A percentile compares a stretch with the other conserved stretches of the same genome.
Evolutionary conservation across 2,888 invertebrate genomes (phyloP).

Genomic region (Trichopoda pennipes): DNA sequence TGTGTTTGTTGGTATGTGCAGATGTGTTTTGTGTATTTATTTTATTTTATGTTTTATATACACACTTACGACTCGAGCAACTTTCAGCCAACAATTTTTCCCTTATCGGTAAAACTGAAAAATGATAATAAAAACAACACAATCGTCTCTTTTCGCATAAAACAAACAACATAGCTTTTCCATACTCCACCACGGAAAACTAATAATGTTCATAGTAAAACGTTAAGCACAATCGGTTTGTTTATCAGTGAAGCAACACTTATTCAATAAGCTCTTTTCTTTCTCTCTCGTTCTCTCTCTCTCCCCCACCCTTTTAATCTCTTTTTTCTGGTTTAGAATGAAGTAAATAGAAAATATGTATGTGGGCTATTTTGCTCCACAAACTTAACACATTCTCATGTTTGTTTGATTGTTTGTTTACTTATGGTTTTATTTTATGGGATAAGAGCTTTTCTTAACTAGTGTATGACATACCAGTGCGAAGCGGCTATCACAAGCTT

Average conservation of each 20-base stretch:
- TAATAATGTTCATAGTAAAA: neutral
- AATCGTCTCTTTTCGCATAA: slow-evolving; percentile 44
- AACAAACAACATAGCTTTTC: slow-evolving; percentile 62
- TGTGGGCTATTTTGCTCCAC: neutral
- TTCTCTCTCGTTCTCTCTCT: neutral
- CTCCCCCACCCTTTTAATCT: too few species aligned
- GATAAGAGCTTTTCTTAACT: too few species aligned
- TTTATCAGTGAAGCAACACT: slow-evolving; percentile 68
- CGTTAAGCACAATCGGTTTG: slow-evolving; percentile 44
- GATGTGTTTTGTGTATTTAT: slow-evolving; percentile 26
- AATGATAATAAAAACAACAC: slow-evolving; percentile 36
- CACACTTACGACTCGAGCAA: slow-evolving; percentile 62
- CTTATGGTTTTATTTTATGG: too few species aligned
- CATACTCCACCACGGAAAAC: slow-evolving; percentile 28
- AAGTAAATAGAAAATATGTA: too few species aligned
- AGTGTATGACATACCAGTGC: too few species aligned
- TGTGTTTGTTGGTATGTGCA: slow-evolving; percentile 55
- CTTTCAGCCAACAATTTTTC: slow-evolving; percentile 67
- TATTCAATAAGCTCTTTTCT: slow-evolving; percentile 38
- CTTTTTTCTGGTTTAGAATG: too few species aligned
- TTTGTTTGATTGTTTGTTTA: too few species aligned
- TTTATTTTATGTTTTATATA: slow-evolving; percentile 49
- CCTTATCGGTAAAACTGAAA: slow-evolving; percentile 60
- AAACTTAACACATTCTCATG: neutral
- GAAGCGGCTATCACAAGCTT: too few species aligned